Conservation (phyloP, 2,113 vertebrate species). For the Dicaeum eximium region DNA sequence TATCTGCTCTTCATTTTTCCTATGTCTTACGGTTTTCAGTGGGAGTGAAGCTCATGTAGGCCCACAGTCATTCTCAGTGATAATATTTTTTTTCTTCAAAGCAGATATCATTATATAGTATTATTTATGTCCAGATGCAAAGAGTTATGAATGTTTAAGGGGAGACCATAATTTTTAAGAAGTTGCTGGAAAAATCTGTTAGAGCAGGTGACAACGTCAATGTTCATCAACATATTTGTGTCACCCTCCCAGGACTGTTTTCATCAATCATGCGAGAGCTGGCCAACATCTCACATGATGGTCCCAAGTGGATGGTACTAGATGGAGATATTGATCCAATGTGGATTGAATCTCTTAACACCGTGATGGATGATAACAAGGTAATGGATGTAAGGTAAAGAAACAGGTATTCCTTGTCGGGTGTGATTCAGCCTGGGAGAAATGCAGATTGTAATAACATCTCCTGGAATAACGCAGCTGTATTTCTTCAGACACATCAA, state of each 20-base stretch:
- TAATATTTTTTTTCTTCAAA: not conserved
- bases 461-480: not conserved
- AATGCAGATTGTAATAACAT: not conserved
- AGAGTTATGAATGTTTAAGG: not conserved
- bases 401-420: not conserved
- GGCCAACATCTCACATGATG: constrained; percentile 84
- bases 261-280: constrained; percentile 93
- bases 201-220: not conserved
- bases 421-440: not conserved
- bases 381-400: constrained; percentile 62
- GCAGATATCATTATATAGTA: not conserved
- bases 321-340: constrained; percentile 98
- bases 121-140: not conserved
- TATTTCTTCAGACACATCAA: not conserved
- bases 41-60: not conserved
- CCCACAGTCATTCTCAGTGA: not conserved
- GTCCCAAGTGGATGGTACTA: constrained; percentile 96
- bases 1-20: not conserved
- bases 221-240: not conserved
- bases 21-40: not conserved
- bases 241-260: constrained; percentile 82
- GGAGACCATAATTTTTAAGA: not conserved
- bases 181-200: not conserved
- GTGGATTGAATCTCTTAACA: constrained; percentile 99
- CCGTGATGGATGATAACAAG: constrained; percentile 99